Evolutionary conservation across 1,140 invertebrate genomes (phyloP), one percentile per base, ranked within the genome.

Genomic region (Bicyclus anynana): DNA sequence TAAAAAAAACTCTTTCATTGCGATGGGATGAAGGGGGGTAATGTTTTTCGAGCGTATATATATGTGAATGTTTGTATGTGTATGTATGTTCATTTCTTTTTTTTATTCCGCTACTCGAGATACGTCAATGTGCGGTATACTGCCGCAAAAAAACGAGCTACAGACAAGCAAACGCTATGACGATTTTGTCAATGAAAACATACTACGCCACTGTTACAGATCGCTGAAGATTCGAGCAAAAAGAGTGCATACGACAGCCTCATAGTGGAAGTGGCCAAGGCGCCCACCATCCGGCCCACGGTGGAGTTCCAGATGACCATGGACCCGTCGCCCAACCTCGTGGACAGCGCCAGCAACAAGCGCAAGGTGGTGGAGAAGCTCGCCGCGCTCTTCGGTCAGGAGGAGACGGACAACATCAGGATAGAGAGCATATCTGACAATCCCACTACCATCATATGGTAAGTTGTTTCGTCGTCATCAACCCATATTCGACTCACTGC

Each of bases 341-440:
- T 91, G 3, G 89, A 91, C 47, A 94, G 92, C 53, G 92, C 96
- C 0, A 70, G 82, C 10, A 87, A 93, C 74, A 93, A 95, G 74
- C 90, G 93, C 2, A 93, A 94, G 69, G 94, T 98, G 65, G 91
- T 97, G 2, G 94, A 96, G 74, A 95, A 94, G 58, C 76, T 97
- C 42, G 91, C 92, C 0, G 89, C 91, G 20, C 72, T 97, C 1
- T 97, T 96, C 72, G 92, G 93, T 5, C 96, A 98, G 86, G 79
- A 86, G 26, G 92, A 95, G 59, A 90, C 94, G 0, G 91, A 89
- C 17, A 91, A 94, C 46, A 94, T 98, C 18, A 91, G 93, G 12
- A 89, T 97, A 13, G 89, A 90, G 13, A 90, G 91, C 17, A 90
- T 92, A 46, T 88, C 85, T 1, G 84, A 90, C 51, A 91, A 91